phyloP scores from a whole-genome alignment of 1,140 invertebrate genomes.

The Neodiprion virginianus region DNA sequence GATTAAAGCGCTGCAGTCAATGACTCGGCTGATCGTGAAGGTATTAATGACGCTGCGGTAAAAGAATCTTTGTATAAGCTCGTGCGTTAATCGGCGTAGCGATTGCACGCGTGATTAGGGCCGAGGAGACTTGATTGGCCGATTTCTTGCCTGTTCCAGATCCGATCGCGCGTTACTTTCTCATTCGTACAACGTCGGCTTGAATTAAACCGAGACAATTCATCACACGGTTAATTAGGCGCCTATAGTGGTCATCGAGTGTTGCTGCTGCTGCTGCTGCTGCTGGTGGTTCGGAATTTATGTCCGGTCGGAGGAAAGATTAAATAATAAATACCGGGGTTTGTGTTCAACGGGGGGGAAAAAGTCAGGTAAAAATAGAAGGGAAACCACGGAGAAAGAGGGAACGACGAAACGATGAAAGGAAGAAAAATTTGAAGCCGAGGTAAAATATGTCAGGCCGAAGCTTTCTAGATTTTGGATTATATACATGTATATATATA shows the following conservation, averaged over 20 bases:
- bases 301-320: background rate
- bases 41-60: too few relatives aligned
- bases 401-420: background rate
- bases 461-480: background rate
- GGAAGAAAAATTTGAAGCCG: background rate
- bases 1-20: background rate
- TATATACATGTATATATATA: too few relatives aligned
- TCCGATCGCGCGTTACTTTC: constrained; percentile 4
- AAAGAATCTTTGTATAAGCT: too few relatives aligned
- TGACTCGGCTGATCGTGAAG: background rate
- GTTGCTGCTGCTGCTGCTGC: background rate
- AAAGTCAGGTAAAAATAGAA: background rate
- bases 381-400: background rate
- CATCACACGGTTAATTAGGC: background rate
- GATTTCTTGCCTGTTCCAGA: constrained; percentile 1
- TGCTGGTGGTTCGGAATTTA: background rate
- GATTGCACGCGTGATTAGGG: constrained; percentile 2
- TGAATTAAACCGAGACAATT: constrained; percentile 2
- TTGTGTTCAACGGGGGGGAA: background rate
- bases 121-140: background rate
- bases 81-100: background rate
- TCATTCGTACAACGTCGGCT: background rate
- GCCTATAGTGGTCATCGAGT: background rate
- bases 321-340: background rate
- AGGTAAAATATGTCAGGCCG: background rate